Evolutionary conservation across 2,888 invertebrate genomes (phyloP).

Genomic region (Epistrophe grossulariae): DNA sequence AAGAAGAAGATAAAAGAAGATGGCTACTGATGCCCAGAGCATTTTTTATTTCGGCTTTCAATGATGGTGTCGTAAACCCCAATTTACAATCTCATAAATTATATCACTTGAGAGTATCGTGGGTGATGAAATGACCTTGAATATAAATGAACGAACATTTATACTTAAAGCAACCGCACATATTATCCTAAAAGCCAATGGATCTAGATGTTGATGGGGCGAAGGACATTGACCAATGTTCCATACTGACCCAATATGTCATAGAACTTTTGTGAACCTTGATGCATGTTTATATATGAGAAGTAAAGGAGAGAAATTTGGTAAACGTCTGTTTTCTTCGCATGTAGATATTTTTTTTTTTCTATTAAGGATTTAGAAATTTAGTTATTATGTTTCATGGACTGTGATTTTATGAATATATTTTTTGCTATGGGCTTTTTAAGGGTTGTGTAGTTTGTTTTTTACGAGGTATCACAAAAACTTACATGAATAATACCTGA

Average conservation of each 20-base stretch:
- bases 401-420: conserved; percentile 35
- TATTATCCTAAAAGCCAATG: conserved; percentile 43
- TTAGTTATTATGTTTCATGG: conserved; percentile 4
- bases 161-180: conserved; percentile 43
- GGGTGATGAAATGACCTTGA: conserved; percentile 63
- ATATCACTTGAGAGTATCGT: conserved; percentile 49
- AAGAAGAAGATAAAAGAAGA: conserved; percentile 37
- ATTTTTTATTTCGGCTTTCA: conserved; percentile 56
- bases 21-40: conserved; percentile 41
- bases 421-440: not conserved
- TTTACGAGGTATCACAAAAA: not conserved
- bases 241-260: conserved; percentile 51
- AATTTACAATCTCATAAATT: conserved; percentile 68
- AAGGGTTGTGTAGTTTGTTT: not conserved
- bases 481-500: not conserved
- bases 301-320: conserved; percentile 13
- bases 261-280: conserved; percentile 21
- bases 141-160: conserved; percentile 67
- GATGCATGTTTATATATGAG: conserved; percentile 27
- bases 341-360: not conserved
- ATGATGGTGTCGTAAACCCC: conserved; percentile 62
- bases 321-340: no score
- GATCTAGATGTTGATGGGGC: conserved; percentile 18
- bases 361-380: conserved; percentile 14
- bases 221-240: conserved; percentile 41